Evolutionary conservation across 2,113 vertebrate species (phyloP), one percentile per base, ranked within the genome.

Genomic region (Petroica traversi): DNA sequence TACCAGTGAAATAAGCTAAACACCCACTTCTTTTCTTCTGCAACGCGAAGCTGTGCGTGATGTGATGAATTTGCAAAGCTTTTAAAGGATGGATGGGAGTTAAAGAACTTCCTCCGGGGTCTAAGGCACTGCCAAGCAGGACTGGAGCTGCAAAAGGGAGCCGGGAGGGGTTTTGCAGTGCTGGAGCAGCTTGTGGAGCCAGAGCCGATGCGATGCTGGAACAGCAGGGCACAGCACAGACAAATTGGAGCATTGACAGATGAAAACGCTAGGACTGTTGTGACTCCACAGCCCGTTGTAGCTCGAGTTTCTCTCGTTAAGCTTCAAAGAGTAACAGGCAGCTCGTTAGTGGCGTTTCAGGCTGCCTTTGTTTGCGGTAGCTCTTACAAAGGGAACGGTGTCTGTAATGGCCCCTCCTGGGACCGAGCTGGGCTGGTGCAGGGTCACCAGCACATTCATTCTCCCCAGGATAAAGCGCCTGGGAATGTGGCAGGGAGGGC

Each of bases 21-120:
- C 64, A 15, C 55, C 63, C 12, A 33, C 46, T 72, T 12, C 57
- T 85, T 76, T 67, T 74, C 55, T 94, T 52, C 81, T 12, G 11
- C 24, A 23, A 45, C 13, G 38, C 81, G 82, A 77, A 83, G 48
- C 81, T 63, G 75, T 28, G 48, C 6, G 10, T 12, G 61, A 71
- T 11, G 16, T 49, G 86, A 91, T 59, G 63, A 48, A 88, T 90
- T 89, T 77, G 72, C 52, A 80, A 74, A 73, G 88, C 79, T 86
- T 92, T 93, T 71, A 88, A 79, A 76, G 82, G n/a, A 22, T 6
- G 41, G 71, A 64, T 49, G 71, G 33, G 51, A 77, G 36, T 67
- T 87, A 68, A 91, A 85, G 64, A 94, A 94, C 63, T 96, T 88
- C 59, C 72, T 85, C 51, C 24, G 6, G 88, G 75, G 28, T 79